Evolutionary conservation across 1,140 invertebrate species (phyloP).

Genomic region (Drosophila insularis): DNA sequence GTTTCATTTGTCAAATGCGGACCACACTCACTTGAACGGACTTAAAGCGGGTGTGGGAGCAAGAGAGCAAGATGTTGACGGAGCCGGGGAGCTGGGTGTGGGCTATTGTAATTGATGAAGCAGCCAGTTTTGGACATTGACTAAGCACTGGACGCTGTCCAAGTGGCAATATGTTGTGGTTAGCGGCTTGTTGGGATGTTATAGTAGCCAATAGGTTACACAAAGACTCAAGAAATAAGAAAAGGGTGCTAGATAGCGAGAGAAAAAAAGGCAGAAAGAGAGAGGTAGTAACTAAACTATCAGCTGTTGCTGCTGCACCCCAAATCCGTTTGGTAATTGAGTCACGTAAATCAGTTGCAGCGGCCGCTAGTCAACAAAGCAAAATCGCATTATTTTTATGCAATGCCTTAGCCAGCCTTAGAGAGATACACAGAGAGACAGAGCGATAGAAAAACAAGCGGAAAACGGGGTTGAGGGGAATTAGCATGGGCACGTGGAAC

Average conservation of each 20-base stretch:
- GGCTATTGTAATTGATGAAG: constrained; percentile 70
- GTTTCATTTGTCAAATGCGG: constrained; percentile 75
- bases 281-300: not conserved
- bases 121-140: constrained; percentile 61
- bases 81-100: not conserved
- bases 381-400: constrained; percentile 49
- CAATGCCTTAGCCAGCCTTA: constrained; percentile 33
- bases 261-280: not conserved
- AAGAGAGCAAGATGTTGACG: not conserved
- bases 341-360: constrained; percentile 68
- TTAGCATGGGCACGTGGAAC: constrained; percentile 44
- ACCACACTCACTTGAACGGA: not conserved
- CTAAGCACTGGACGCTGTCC: constrained; percentile 66
- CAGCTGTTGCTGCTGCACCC: constrained; percentile 2
- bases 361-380: constrained; percentile 44
- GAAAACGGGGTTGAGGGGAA: constrained; percentile 4
- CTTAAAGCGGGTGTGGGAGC: not conserved
- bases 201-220: constrained; percentile 29
- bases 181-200: constrained; percentile 39
- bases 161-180: constrained; percentile 62
- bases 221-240: not conserved
- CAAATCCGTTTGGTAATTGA: constrained; percentile 65
- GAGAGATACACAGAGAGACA: not conserved
- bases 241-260: not conserved
- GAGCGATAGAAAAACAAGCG: not conserved